These are phyloP conservation scores for Halcyon smyrnensis DNA, from an alignment of 2,797 vertebrate species.

Conservation along the genomic window DNA sequence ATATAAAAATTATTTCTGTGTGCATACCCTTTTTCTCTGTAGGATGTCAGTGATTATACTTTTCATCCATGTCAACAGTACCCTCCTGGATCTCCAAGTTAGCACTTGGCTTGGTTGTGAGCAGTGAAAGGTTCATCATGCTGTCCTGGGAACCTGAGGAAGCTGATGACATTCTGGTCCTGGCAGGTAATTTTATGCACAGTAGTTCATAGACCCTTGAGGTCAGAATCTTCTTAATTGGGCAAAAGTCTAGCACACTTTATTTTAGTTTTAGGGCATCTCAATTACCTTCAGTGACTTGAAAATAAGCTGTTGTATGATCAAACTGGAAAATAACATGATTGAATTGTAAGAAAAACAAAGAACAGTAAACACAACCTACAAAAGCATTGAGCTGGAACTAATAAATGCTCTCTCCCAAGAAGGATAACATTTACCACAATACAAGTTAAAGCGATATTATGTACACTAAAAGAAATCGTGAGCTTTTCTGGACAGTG, in stretches of 20 bases:
- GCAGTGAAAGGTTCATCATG: neutral
- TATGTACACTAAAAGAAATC: neutral
- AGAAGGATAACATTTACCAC: neutral
- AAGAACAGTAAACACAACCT: neutral
- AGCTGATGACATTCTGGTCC: neutral
- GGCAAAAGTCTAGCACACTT: neutral
- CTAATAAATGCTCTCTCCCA: neutral
- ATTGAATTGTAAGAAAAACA: neutral
- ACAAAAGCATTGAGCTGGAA: neutral
- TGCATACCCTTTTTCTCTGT: neutral
- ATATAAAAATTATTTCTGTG: neutral
- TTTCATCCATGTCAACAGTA: neutral
- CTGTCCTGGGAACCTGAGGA: neutral
- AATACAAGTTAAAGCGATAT: neutral
- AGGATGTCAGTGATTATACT: neutral
- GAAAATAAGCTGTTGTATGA: neutral
- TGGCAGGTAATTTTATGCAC: neutral
- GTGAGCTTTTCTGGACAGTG: neutral
- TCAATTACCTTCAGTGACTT: neutral
- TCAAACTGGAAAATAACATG: neutral
- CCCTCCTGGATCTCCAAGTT: neutral
- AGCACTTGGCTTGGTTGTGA: neutral
- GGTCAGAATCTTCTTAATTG: neutral
- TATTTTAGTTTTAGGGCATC: neutral
- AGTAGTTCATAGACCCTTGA: neutral